These are phyloP conservation scores for Metridium senile DNA, from an alignment of 92 coral and sea anemone species.

Conservation along the genomic window DNA sequence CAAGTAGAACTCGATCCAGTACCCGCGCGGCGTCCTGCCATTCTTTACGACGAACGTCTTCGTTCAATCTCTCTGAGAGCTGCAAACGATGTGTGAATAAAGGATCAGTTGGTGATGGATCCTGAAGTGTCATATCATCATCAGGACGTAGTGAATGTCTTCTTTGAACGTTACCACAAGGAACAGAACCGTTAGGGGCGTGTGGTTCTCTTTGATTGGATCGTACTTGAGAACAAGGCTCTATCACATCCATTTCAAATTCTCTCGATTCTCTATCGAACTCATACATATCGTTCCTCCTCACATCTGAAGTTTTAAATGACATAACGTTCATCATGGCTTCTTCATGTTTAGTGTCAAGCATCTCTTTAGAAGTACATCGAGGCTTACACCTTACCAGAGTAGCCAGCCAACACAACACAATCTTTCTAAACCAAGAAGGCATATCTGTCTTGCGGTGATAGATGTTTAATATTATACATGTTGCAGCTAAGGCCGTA, in stretches of 20 bases:
- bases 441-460: slow-evolving; percentile 92
- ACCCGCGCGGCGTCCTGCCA: slow-evolving; percentile 93
- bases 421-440: slow-evolving; percentile 73
- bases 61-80: slow-evolving; percentile 45
- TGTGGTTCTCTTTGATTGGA: slow-evolving; percentile 53
- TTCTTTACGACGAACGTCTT: slow-evolving; percentile 73
- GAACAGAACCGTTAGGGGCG: slow-evolving; percentile 81
- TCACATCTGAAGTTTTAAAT: slow-evolving; percentile 55
- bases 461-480: slow-evolving; percentile 80
- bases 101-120: slow-evolving; percentile 42
- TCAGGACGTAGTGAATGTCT: slow-evolving; percentile 66
- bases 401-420: slow-evolving; percentile 84
- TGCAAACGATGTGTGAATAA: slow-evolving; percentile 40
- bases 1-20: slow-evolving; percentile 78
- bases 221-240: slow-evolving; percentile 50
- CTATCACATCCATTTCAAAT: slow-evolving; percentile 78
- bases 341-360: slow-evolving; percentile 51
- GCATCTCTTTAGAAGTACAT: slow-evolving; percentile 42
- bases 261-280: slow-evolving; percentile 82
- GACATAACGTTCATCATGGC: slow-evolving; percentile 63
- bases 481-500: slow-evolving; percentile 86
- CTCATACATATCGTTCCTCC: slow-evolving; percentile 70
- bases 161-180: slow-evolving; percentile 53
- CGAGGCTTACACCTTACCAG: slow-evolving; percentile 70
- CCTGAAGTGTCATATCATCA: slow-evolving; percentile 48